These are phyloP conservation scores for Tachysurus vachellii DNA, from an alignment of 2,113 vertebrate genomes.

Conservation along the genomic window DNA sequence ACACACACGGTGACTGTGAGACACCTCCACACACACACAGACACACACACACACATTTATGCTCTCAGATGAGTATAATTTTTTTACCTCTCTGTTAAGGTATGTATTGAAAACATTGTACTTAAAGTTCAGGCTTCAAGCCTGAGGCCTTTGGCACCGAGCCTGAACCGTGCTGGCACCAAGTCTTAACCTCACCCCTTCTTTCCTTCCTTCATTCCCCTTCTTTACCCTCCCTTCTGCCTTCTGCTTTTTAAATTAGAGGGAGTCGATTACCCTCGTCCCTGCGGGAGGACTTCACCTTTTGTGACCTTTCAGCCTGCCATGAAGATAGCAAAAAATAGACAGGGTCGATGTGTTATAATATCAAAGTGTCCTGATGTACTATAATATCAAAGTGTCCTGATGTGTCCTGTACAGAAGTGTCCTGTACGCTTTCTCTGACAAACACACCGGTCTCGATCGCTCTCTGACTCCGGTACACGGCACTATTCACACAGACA, in stretches of 20 bases:
- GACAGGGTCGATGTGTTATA: slow-evolving; percentile 15
- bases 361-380: slow-evolving; percentile 9
- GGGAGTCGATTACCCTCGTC: slow-evolving; percentile 33
- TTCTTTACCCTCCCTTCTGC: background rate
- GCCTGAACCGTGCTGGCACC: slow-evolving; percentile 21
- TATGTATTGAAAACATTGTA: slow-evolving; percentile 24
- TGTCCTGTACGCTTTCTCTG: background rate
- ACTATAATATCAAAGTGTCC: slow-evolving; percentile 22
- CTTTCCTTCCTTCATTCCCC: slow-evolving; percentile 34
- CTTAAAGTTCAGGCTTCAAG: slow-evolving; percentile 30
- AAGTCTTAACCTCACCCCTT: slow-evolving; percentile 27
- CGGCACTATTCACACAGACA: slow-evolving; percentile 2
- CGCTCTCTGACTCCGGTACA: background rate
- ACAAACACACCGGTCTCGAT: background rate
- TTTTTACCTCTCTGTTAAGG: slow-evolving; percentile 1
- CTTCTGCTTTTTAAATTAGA: slow-evolving; percentile 35
- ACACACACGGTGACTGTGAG: background rate
- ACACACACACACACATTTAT: background rate
- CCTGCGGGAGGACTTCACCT: slow-evolving; percentile 35
- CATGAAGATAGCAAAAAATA: slow-evolving; percentile 36
- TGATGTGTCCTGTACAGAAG: too few relatives aligned
- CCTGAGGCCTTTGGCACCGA: slow-evolving; percentile 12
- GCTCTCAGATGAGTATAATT: background rate
- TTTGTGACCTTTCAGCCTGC: slow-evolving; percentile 12
- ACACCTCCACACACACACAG: background rate